Evolutionary conservation across 2,113 vertebrate genomes (phyloP).

Genomic region (Oreochromis aureus): DNA sequence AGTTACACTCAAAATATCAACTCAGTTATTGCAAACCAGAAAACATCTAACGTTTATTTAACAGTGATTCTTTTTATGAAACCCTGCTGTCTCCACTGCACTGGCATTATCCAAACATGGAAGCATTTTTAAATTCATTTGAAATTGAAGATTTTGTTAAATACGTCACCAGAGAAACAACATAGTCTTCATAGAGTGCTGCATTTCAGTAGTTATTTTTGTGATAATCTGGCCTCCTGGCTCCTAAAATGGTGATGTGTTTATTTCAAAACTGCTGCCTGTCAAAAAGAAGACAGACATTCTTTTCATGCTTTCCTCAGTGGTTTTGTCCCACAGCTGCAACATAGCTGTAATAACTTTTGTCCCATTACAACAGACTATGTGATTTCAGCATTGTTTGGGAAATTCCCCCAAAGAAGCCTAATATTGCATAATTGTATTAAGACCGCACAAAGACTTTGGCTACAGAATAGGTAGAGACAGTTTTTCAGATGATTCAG

Average conservation of each 20-base stretch:
- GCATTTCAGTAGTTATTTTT: background rate
- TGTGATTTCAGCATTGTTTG: slow-evolving; percentile 54
- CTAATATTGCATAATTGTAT: slow-evolving; percentile 44
- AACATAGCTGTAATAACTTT: slow-evolving; percentile 16
- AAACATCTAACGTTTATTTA: background rate
- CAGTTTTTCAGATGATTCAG: slow-evolving; percentile 61
- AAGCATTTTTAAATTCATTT: background rate
- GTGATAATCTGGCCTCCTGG: background rate
- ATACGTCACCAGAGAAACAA: background rate
- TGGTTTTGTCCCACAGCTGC: slow-evolving; percentile 32
- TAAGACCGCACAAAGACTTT: slow-evolving; percentile 38
- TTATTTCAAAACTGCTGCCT: background rate
- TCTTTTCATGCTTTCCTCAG: slow-evolving; percentile 20
- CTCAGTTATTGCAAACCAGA: background rate
- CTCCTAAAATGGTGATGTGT: background rate
- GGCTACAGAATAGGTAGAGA: slow-evolving; percentile 46
- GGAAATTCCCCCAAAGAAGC: slow-evolving; percentile 56
- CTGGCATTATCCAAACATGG: background rate
- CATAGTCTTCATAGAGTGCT: background rate
- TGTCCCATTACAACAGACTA: slow-evolving; percentile 18
- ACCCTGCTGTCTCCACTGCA: background rate
- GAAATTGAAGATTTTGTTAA: background rate
- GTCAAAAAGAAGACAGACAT: slow-evolving; percentile 19
- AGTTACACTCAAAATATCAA: background rate
- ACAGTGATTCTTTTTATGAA: background rate